These are phyloP conservation scores for Cnemophilus loriae DNA, from an alignment of 2,113 vertebrate species.

Conservation along the genomic window DNA sequence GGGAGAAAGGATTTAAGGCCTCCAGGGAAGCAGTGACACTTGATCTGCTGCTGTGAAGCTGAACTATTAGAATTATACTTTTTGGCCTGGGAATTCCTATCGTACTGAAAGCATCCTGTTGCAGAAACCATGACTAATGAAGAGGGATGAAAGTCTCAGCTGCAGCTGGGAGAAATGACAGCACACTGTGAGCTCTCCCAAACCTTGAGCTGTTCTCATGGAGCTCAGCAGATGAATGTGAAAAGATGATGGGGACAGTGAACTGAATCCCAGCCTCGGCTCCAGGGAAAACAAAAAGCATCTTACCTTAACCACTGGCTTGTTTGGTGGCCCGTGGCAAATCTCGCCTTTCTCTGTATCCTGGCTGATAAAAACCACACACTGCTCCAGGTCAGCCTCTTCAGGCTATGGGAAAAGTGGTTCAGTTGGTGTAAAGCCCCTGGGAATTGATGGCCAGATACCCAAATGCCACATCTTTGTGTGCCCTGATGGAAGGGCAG, in stretches of 20 bases:
- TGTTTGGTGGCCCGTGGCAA: background rate
- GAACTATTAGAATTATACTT: background rate
- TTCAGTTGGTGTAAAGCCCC: background rate
- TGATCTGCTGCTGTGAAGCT: background rate
- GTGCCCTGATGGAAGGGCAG: background rate
- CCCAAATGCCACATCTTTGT: background rate
- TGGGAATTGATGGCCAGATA: background rate
- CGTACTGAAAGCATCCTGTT: background rate
- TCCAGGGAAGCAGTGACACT: background rate
- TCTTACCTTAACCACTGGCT: background rate
- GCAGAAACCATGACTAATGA: background rate
- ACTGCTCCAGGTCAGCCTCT: background rate
- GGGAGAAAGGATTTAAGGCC: background rate
- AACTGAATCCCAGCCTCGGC: background rate
- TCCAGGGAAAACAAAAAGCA: background rate
- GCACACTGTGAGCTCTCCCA: background rate
- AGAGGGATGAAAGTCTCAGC: background rate
- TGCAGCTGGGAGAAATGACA: background rate
- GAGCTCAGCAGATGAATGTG: background rate
- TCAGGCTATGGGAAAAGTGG: background rate
- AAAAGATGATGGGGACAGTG: background rate
- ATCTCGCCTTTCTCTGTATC: background rate
- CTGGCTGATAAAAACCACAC: background rate
- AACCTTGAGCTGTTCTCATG: background rate
- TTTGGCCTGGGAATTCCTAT: background rate